Conservation (phyloP, 2,113 vertebrate species). For the Xyrauchen texanus region DNA sequence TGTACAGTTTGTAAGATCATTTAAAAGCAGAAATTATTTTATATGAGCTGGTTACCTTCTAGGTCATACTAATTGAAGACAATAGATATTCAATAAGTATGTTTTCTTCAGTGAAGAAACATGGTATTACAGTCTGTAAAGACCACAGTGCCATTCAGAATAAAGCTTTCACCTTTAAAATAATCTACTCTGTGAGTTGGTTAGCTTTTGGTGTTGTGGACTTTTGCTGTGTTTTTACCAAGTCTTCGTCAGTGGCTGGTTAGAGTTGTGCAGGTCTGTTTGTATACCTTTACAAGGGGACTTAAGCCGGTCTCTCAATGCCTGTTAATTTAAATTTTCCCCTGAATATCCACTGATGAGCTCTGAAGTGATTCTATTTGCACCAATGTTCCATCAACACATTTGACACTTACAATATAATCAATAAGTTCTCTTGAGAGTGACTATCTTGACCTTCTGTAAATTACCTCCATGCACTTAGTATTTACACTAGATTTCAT, state of each 20-base stretch:
- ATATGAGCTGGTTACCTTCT: not conserved
- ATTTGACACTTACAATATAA: not conserved
- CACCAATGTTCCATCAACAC: not conserved
- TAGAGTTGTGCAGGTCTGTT: constrained; percentile 72
- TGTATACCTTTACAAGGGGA: constrained; percentile 69
- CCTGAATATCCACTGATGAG: not conserved
- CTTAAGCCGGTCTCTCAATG: constrained; percentile 61
- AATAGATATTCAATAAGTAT: not conserved
- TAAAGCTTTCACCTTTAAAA: constrained; percentile 77
- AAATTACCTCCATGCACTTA: constrained; percentile 5
- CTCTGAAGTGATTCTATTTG: not conserved
- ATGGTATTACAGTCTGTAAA: constrained; percentile 14
- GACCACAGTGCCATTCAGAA: constrained; percentile 58
- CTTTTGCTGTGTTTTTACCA: constrained; percentile 75
- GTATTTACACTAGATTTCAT: constrained; percentile 35
- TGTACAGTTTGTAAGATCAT: too few species aligned
- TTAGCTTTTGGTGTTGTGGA: constrained; percentile 80
- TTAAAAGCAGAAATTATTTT: not conserved
- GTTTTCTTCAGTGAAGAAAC: constrained; percentile 23
- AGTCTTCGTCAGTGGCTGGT: constrained; percentile 74
- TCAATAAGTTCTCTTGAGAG: not conserved
- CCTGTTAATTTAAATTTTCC: constrained; percentile 34
- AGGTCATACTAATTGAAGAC: not conserved
- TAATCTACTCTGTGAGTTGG: constrained; percentile 73
- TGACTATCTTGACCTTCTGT: constrained; percentile 9